Conservation (phyloP, 2,113 vertebrate genomes). For the Polyodon spathula region DNA sequence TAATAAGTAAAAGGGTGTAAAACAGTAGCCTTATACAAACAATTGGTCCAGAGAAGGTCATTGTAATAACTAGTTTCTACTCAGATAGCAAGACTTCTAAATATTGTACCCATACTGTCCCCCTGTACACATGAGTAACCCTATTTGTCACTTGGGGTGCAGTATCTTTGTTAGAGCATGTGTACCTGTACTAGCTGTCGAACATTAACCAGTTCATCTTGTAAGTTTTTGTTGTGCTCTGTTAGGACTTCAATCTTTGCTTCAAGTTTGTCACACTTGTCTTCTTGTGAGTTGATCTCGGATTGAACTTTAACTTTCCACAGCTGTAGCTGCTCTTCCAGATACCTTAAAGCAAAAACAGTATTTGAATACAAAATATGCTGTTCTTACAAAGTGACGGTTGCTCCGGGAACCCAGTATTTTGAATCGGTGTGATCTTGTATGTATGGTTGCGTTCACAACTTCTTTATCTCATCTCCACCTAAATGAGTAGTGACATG, state of each 20-base stretch:
- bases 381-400: background rate
- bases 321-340: constrained; percentile 58
- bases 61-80: no score
- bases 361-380: no score
- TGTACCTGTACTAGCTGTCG: constrained; percentile 42
- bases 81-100: no score
- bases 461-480: no score
- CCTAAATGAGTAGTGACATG: no score
- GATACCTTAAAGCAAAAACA: constrained; percentile 43
- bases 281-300: constrained; percentile 53
- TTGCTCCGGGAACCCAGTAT: background rate
- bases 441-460: background rate
- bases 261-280: constrained; percentile 57
- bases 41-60: no score
- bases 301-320: constrained; percentile 56
- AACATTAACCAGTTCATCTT: constrained; percentile 46
- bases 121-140: no score
- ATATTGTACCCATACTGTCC: no score
- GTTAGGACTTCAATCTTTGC: constrained; percentile 53
- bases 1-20: no score
- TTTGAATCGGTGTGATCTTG: background rate
- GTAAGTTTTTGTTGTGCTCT: constrained; percentile 49
- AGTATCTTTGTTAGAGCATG: background rate
- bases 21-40: no score
- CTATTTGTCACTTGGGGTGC: background rate